Evolutionary conservation across 2,888 invertebrate species (phyloP).

Genomic region (Crepidodera aurea): DNA sequence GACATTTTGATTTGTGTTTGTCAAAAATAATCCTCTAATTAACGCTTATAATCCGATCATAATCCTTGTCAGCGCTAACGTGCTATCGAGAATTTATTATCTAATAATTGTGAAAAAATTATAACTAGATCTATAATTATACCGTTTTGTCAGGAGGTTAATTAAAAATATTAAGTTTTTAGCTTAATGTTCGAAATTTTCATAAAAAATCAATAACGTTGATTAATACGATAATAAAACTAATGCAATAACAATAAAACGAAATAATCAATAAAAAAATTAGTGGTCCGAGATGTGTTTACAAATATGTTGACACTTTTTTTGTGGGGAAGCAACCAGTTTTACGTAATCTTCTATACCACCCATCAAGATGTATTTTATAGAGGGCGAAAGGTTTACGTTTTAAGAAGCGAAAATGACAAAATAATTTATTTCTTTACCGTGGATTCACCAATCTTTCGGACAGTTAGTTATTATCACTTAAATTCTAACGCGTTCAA

Average conservation of each 20-base stretch:
- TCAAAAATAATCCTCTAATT: slow-evolving; percentile 2
- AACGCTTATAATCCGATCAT: neutral
- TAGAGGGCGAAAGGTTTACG: too few relatives aligned
- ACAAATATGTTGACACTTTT: neutral
- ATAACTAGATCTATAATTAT: neutral
- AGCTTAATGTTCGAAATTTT: neutral
- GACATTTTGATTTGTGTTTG: neutral
- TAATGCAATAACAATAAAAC: slow-evolving; percentile 1
- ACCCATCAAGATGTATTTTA: too few relatives aligned
- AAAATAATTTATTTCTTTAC: too few relatives aligned
- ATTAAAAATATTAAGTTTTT: neutral
- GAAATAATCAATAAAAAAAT: neutral
- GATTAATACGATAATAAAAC: slow-evolving; percentile 1
- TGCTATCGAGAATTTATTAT: slow-evolving; percentile 6
- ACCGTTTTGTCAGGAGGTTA: neutral
- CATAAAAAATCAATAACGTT: neutral
- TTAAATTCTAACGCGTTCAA: too few relatives aligned
- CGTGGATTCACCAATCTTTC: too few relatives aligned
- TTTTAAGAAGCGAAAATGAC: too few relatives aligned
- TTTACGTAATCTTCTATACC: too few relatives aligned
- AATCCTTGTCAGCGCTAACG: slow-evolving; percentile 1
- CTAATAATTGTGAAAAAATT: neutral
- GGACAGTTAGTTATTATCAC: too few relatives aligned
- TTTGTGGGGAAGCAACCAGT: too few relatives aligned
- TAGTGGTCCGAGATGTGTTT: too few relatives aligned